Evolutionary conservation across 2,888 invertebrate genomes (phyloP).

Genomic region (Cephonodes hylas): DNA sequence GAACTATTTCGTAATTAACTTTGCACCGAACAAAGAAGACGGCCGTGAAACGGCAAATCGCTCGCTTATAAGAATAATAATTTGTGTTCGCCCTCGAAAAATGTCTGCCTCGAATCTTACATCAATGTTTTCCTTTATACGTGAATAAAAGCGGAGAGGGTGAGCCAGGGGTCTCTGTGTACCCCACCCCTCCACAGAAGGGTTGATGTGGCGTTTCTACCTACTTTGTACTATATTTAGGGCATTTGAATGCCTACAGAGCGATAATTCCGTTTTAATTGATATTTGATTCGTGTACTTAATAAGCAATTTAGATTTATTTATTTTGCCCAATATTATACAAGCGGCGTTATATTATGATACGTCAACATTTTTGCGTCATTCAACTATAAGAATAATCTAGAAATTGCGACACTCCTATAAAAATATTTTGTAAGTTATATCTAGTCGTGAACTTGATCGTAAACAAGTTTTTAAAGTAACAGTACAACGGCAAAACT

Average conservation of each 20-base stretch:
- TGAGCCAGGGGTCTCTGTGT: constrained; percentile 52
- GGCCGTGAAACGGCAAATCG: constrained; percentile 36
- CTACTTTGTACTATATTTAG: constrained; percentile 21
- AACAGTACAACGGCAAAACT: neutral
- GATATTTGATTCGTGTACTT: constrained; percentile 35
- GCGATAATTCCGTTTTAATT: constrained; percentile 44
- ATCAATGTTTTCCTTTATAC: constrained; percentile 66
- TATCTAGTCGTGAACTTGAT: neutral
- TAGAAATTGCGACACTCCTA: neutral
- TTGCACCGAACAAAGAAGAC: constrained; percentile 35
- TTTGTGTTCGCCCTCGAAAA: constrained; percentile 45
- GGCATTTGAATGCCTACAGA: constrained; percentile 24
- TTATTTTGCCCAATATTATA: constrained; percentile 2
- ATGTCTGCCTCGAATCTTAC: constrained; percentile 53
- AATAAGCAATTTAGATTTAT: constrained; percentile 7
- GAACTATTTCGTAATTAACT: constrained; percentile 36
- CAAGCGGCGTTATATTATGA: neutral
- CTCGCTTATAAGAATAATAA: constrained; percentile 50
- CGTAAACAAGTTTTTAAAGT: neutral
- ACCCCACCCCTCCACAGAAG: constrained; percentile 47
- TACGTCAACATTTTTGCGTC: neutral
- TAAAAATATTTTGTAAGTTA: neutral
- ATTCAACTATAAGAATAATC: neutral
- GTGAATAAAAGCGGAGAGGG: constrained; percentile 46
- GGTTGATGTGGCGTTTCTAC: constrained; percentile 52